Evolutionary conservation across 1,140 invertebrate genomes (phyloP), one percentile per base, ranked within the genome.

Genomic region (Pentalonia nigronervosa): DNA sequence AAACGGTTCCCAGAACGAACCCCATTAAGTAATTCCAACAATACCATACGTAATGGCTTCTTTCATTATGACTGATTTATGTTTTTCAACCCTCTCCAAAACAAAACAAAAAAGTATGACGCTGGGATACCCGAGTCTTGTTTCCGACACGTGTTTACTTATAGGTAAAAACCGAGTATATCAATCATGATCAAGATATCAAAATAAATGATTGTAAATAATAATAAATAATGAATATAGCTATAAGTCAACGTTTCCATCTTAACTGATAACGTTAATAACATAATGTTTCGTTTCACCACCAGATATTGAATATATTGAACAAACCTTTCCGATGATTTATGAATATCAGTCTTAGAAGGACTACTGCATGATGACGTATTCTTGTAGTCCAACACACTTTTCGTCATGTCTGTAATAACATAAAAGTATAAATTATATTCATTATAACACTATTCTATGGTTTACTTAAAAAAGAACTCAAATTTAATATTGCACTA

Each of bases 381-480:
- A 94, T 97, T 97, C 95, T 98, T 98, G 96, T 98, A 98, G 95
- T 98, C 97, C 96, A 98, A 97, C 95, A 97, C 97, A 94, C 97
- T 98, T 96, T 98, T 98, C 95, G 97, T 97, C 95, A 97, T 97
- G 96, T 98, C 98, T 97, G 96, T 95, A 96, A 95, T 21, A 88
- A 50, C 2, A 48, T 48, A 88, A 88, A 88, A 88, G n/a, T 47
- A 34, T 88, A 34, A 48, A 88, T 48, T 34, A 88, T 45, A 45
- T 87, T 87, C 41, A 45, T 84, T 45, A 36, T 83, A 83, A 36
- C 36, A 83, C 36, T 84, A 45, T 21, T 53, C 50, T 23, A 53
- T 4, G 23, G 41, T 47, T 47, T 30, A 48, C 47, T 88, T 89
- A 14, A 89, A 41, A 36, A 89, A 25, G 53, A 1, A 30, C 36